Evolutionary conservation across 2,113 vertebrate species (phyloP).

Genomic region (Platysternon megacephalum): DNA sequence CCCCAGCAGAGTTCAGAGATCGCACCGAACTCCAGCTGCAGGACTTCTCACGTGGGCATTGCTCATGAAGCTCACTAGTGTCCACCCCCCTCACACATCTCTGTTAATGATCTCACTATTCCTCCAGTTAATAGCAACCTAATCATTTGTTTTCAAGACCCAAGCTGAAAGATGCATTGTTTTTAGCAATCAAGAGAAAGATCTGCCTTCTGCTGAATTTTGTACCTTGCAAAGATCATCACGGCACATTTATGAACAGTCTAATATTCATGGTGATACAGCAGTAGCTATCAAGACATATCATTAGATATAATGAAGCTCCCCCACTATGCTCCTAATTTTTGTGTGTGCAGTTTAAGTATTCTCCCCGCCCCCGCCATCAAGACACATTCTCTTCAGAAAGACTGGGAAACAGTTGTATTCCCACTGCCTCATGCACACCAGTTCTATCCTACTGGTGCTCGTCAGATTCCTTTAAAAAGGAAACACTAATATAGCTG

Average conservation of each 20-base stretch:
- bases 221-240: accelerated
- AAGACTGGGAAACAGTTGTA: not conserved
- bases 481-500: accelerated
- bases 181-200: not conserved
- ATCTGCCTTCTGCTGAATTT: accelerated
- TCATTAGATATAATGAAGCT: not conserved
- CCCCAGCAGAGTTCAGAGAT: not conserved
- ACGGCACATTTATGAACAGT: not conserved
- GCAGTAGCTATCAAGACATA: too few species aligned
- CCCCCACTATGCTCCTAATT: not conserved
- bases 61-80: not conserved
- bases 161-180: accelerated
- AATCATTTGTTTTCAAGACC: accelerated
- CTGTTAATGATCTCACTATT: not conserved
- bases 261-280: too few species aligned
- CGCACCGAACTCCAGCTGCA: not conserved
- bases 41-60: not conserved
- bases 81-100: not conserved
- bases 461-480: not conserved
- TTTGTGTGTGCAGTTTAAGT: not conserved
- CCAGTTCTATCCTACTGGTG: not conserved
- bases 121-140: not conserved
- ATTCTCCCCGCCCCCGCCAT: not conserved
- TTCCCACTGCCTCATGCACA: not conserved
- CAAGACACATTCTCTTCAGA: not conserved